Conservation (phyloP, 2,888 invertebrate genomes). For the Phengaris arion region DNA sequence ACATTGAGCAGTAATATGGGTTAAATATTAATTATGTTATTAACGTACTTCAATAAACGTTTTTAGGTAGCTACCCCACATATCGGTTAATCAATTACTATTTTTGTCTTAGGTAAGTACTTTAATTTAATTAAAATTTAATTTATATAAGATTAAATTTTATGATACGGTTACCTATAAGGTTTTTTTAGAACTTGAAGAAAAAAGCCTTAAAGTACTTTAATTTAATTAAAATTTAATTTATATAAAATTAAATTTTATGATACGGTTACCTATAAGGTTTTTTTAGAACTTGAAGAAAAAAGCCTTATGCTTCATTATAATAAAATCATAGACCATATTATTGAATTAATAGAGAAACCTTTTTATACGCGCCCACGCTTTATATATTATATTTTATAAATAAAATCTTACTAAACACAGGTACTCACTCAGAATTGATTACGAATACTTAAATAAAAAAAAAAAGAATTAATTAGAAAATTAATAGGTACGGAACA, state of each 20-base stretch:
- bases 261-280: no score
- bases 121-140: neutral
- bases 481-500: no score
- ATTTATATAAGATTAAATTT: neutral
- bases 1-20: neutral
- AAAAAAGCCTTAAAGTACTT: no score
- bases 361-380: neutral
- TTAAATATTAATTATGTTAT: slow-evolving; percentile 6
- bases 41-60: neutral
- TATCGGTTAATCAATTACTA: neutral
- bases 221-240: neutral
- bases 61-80: neutral
- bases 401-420: no score
- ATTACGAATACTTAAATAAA: no score
- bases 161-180: no score
- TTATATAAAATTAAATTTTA: neutral
- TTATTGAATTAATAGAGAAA: neutral
- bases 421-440: no score
- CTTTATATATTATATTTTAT: no score
- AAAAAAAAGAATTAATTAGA: no score
- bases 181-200: neutral
- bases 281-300: neutral
- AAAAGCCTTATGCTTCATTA: neutral
- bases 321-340: neutral
- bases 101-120: neutral